Base-by-base conservation (phyloP, 2,113 vertebrate genomes). In the Ptychochromis oligacanthus region DNA sequence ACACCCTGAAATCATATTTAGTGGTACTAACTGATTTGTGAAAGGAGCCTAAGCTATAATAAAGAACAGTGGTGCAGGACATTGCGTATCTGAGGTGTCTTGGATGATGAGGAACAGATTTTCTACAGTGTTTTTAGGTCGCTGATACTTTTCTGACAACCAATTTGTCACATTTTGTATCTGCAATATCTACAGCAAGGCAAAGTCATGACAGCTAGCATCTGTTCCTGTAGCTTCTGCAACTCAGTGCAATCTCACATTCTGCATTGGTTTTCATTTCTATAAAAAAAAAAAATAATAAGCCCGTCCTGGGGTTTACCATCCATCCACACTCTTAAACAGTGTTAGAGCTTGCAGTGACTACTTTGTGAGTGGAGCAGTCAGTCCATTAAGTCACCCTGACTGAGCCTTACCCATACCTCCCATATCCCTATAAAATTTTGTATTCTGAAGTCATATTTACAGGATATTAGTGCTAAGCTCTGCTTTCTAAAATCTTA, bases 121-220 rank as follows among this genome's bases (percentile, higher is more conserved):
- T 70, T 49, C 43, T 52, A 3, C 65, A 49, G 24, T 49, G 65
- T 54, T 72, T 72, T 54, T 31, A 72, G 67, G 67, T 54, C 2
- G 18, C 46, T 54, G 46, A 72, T 54, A 54, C 26, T 54, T 54
- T 54, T 34, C 46, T 9, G 26, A 1, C 67, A 2, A 17, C 46
- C 46, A 72, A n/a, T 72, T 72, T 72, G 46, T 72, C 67, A 72
- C 4, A 72, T 54, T 72, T 72, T 54, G 26, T 54, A 34, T 54
- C 46, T 72, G 46, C 67, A 1, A 9, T 52, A 31, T 72, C 65
- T 26, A 20, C 64, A 67, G 22, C 6, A 40, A 49, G 14, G 17
- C 15, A 1, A 28, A 49, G 67, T 31, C 7, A 7, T 72, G 46
- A 34, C 67, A 34, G 67, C 46, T 28, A 34, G 17, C 4, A 12